phyloP scores from a whole-genome alignment of 2,113 vertebrate genomes.

The Microtus ochrogaster region DNA sequence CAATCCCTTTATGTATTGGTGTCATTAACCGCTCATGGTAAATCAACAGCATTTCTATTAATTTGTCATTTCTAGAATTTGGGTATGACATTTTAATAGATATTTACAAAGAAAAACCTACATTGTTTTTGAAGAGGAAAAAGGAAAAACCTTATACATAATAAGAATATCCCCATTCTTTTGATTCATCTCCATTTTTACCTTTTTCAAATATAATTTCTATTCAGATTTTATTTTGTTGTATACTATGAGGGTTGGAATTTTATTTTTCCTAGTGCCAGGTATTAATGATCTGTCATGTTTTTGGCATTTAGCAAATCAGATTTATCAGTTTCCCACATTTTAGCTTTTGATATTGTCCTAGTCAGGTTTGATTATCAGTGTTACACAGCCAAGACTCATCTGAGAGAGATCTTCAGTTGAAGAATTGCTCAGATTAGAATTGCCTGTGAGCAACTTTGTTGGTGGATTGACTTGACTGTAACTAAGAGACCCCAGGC shows the following conservation, averaged over 20 bases:
- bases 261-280: not conserved
- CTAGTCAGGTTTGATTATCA: not conserved
- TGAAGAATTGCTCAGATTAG: not conserved
- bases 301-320: not conserved
- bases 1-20: not conserved
- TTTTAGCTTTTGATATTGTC: not conserved
- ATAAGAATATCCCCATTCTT: not conserved
- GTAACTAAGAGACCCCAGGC: too few species aligned
- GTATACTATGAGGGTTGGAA: not conserved
- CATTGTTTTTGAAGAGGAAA: not conserved
- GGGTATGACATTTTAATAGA: not conserved
- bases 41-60: not conserved
- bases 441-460: not conserved
- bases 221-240: slow-evolving; percentile 34
- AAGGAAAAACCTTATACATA: not conserved
- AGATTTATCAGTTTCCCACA: not conserved
- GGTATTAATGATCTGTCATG: not conserved
- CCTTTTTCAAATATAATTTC: not conserved
- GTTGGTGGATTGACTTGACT: too few species aligned
- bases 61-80: not conserved
- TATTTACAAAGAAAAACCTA: not conserved
- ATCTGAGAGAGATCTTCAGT: not conserved
- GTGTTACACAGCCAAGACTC: too few species aligned
- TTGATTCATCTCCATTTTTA: not conserved
- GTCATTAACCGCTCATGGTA: not conserved